Evolutionary conservation across 2,888 invertebrate genomes (phyloP).

Genomic region (Elgonia sp.): DNA sequence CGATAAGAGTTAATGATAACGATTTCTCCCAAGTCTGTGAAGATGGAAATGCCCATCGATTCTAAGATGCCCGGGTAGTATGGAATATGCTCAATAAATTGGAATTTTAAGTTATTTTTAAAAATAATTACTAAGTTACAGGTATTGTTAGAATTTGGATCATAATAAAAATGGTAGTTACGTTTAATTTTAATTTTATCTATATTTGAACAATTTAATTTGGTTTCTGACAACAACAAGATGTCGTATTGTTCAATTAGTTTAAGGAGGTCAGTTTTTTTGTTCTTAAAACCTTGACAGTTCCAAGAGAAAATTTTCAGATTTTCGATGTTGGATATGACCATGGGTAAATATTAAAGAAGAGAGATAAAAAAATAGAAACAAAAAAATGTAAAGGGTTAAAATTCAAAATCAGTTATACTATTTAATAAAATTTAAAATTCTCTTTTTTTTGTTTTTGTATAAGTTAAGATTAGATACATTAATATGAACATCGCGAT

Average conservation of each 20-base stretch:
- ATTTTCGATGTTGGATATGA: neutral
- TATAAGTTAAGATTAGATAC: too few species aligned
- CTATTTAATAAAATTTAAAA: too few species aligned
- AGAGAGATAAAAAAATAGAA: neutral
- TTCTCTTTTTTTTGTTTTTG: too few species aligned
- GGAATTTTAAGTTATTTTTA: neutral
- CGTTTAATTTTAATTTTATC: neutral
- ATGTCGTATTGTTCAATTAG: neutral
- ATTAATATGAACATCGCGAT: too few species aligned
- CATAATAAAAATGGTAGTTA: neutral
- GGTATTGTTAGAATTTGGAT: neutral
- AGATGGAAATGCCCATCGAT: neutral
- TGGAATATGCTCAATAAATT: neutral
- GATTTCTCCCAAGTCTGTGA: neutral
- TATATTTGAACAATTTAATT: neutral
- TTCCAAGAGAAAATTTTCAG: neutral
- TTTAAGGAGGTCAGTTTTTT: conserved; percentile 1
- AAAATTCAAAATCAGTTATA: too few species aligned
- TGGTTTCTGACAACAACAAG: neutral
- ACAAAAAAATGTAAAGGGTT: neutral
- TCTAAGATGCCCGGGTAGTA: neutral
- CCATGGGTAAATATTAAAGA: neutral
- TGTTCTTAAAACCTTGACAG: neutral
- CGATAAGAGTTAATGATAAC: neutral
- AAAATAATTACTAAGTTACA: conserved; percentile 6